Evolutionary conservation across 2,888 invertebrate genomes (phyloP).

Genomic region (Aproaerema taeniolella): DNA sequence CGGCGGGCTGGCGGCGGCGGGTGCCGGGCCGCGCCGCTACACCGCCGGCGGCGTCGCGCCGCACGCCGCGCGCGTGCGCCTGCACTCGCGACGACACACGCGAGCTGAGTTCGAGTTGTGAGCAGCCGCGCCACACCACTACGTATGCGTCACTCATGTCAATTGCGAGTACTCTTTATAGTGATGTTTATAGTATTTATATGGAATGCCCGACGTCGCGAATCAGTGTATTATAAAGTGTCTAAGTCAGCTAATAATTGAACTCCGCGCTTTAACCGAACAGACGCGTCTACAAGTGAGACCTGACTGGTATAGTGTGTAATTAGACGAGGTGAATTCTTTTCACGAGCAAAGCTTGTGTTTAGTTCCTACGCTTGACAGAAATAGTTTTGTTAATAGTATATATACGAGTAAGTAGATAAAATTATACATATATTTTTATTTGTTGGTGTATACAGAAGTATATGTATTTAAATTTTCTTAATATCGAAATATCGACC

Average conservation of each 20-base stretch:
- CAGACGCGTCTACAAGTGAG: conserved; percentile 35
- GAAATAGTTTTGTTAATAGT: conserved; percentile 37
- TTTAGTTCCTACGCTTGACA: conserved; percentile 70
- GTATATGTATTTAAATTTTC: not conserved
- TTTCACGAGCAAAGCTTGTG: conserved; percentile 69
- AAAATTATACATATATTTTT: conserved; percentile 9
- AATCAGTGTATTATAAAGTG: conserved; percentile 32
- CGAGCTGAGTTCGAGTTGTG: conserved; percentile 73
- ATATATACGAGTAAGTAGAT: no score
- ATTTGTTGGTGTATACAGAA: not conserved
- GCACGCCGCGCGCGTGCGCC: conserved; percentile 51
- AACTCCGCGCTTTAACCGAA: conserved; percentile 29
- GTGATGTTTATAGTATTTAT: conserved; percentile 35
- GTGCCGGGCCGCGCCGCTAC: conserved; percentile 24
- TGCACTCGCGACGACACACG: conserved; percentile 68
- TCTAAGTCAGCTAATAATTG: conserved; percentile 29
- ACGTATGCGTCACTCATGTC: conserved; percentile 31
- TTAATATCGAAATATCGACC: no score
- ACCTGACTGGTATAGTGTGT: conserved; percentile 34
- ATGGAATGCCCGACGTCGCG: conserved; percentile 33
- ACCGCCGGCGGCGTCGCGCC: conserved; percentile 38
- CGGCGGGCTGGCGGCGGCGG: conserved; percentile 51
- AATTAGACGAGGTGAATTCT: conserved; percentile 42
- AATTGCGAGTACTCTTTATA: conserved; percentile 42
- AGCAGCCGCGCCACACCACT: conserved; percentile 22